Conservation (phyloP, 2,113 vertebrate genomes). For the Gallinago paraguaiae region DNA sequence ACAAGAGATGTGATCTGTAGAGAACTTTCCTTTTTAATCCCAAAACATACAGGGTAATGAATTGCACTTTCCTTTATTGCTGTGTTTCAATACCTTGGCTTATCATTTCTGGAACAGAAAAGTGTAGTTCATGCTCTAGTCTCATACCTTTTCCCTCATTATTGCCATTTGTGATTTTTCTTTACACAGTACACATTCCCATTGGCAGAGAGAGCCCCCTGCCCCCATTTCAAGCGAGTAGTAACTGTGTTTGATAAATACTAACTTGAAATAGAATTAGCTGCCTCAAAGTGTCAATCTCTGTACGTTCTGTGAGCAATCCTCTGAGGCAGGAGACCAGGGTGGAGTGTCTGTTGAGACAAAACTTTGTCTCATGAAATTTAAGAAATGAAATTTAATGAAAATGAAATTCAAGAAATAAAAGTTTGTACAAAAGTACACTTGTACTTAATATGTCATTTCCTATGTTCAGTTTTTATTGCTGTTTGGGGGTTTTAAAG, state of each 20-base stretch:
- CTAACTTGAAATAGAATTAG: background rate
- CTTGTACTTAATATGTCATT: background rate
- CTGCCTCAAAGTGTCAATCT: background rate
- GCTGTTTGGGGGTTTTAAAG: background rate
- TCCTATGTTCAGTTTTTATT: background rate
- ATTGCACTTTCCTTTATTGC: background rate
- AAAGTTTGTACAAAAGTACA: background rate
- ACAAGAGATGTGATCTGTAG: background rate
- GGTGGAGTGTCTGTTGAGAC: background rate
- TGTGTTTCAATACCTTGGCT: background rate
- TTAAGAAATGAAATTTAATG: no score
- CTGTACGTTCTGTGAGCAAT: background rate
- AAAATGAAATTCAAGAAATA: background rate
- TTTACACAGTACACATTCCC: background rate
- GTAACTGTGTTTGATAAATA: background rate
- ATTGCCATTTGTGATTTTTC: background rate
- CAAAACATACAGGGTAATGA: background rate
- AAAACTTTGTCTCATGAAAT: background rate
- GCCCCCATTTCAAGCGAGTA: background rate
- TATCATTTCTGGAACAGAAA: background rate
- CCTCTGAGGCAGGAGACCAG: background rate
- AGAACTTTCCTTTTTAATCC: background rate
- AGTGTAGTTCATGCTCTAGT: background rate
- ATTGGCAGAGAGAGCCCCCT: background rate
- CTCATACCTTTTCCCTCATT: background rate